Conservation (phyloP, 2,797 vertebrate genomes). For the Pygocentrus nattereri region DNA sequence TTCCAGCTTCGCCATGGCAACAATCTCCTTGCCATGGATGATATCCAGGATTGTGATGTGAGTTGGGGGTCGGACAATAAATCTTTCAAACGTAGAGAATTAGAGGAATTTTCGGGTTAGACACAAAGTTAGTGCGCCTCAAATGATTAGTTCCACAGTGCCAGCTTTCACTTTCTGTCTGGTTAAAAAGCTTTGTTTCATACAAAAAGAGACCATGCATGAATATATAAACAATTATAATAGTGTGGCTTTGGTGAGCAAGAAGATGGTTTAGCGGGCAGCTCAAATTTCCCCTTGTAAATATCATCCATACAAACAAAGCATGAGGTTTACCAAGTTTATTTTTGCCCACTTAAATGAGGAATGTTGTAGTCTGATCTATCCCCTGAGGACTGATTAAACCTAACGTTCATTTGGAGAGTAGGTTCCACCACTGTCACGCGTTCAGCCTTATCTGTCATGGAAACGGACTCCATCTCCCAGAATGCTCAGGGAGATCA, state of each 20-base stretch:
- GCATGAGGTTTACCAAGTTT: background rate
- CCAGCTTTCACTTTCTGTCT: background rate
- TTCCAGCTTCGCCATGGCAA: slow-evolving; percentile 86
- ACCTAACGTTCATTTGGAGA: background rate
- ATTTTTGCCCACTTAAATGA: background rate
- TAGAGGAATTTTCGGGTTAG: background rate
- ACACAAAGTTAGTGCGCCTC: background rate
- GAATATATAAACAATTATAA: background rate
- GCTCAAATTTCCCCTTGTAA: background rate
- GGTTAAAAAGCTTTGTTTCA: background rate
- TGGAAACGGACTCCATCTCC: too few relatives aligned
- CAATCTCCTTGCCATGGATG: slow-evolving; percentile 86
- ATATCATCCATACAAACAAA: background rate
- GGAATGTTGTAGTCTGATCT: background rate
- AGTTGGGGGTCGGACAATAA: slow-evolving; percentile 45
- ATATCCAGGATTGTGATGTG: slow-evolving; percentile 85
- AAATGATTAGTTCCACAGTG: background rate
- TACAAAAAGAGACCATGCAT: background rate
- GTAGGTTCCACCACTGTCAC: too few relatives aligned
- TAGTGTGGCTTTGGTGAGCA: background rate
- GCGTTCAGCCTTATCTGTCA: too few relatives aligned
- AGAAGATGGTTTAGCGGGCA: background rate
- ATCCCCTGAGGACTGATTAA: background rate
- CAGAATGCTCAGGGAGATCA: too few relatives aligned
- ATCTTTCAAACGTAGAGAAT: background rate